phyloP scores from a whole-genome alignment of 2,888 invertebrate genomes.

The Abrostola triplasia region DNA sequence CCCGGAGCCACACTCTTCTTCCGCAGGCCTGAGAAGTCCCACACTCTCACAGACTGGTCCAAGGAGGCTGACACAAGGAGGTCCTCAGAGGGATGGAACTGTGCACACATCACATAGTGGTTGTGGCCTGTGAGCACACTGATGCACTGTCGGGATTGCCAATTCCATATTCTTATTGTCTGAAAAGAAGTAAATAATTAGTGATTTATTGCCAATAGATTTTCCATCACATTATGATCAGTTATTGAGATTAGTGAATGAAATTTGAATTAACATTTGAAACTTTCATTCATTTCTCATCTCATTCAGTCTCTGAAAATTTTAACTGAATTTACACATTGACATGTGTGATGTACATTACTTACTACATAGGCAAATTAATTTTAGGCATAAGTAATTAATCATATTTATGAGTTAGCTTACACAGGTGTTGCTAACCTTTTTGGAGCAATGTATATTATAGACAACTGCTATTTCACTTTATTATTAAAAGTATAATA shows the following conservation, averaged over 20 bases:
- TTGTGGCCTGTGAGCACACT: constrained; percentile 98
- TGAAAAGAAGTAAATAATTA: constrained; percentile 62
- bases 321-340: no score
- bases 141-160: constrained; percentile 99
- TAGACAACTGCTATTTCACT: background rate
- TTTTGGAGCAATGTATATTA: no score
- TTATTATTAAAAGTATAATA: background rate
- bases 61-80: constrained; percentile 98
- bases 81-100: constrained; percentile 99
- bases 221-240: background rate
- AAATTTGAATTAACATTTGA: no score
- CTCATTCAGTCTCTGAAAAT: no score
- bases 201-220: background rate
- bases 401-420: no score
- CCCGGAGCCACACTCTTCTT: constrained; percentile 99
- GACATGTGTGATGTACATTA: no score
- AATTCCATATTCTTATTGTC: constrained; percentile 99
- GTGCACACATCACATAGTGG: constrained; percentile 99
- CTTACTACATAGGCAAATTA: no score
- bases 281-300: no score
- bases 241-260: no score
- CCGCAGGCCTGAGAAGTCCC: constrained; percentile 98
- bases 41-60: constrained; percentile 99
- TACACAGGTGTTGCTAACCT: no score
- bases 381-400: no score